These are phyloP conservation scores for Virgularia gustaviana DNA, from an alignment of 92 coral and sea anemone genomes.

Conservation along the genomic window DNA sequence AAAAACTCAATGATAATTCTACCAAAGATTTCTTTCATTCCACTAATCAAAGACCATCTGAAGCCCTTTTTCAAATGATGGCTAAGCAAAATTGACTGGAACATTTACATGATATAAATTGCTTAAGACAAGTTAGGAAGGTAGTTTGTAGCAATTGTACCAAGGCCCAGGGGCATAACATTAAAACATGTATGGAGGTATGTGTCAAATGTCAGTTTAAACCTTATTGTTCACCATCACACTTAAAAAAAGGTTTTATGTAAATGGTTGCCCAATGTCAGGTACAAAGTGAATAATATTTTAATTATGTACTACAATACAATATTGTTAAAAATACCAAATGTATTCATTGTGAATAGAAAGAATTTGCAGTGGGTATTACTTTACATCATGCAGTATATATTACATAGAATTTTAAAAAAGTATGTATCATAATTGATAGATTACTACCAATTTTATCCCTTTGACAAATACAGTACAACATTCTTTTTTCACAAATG, in stretches of 20 bases:
- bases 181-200: slow-evolving; percentile 34
- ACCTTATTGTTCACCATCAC: not conserved
- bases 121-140: not conserved
- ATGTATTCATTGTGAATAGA: too few species aligned
- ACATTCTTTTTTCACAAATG: too few species aligned
- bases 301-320: too few species aligned
- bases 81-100: slow-evolving; percentile 30
- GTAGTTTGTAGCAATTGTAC: slow-evolving; percentile 22
- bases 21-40: slow-evolving; percentile 43
- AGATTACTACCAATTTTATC: too few species aligned
- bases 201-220: slow-evolving; percentile 12
- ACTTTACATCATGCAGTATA: too few species aligned
- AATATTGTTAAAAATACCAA: too few species aligned
- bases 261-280: not conserved
- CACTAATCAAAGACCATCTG: slow-evolving; percentile 31
- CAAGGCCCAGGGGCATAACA: slow-evolving; percentile 23
- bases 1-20: slow-evolving; percentile 42
- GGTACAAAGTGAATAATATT: too few species aligned
- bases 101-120: slow-evolving; percentile 27
- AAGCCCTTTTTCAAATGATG: slow-evolving; percentile 12
- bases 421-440: too few species aligned
- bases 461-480: too few species aligned
- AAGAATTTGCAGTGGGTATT: too few species aligned
- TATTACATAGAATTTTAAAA: too few species aligned
- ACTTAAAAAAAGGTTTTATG: not conserved